phyloP scores from a whole-genome alignment of 2,888 invertebrate species.

The Sinelater perroti region DNA sequence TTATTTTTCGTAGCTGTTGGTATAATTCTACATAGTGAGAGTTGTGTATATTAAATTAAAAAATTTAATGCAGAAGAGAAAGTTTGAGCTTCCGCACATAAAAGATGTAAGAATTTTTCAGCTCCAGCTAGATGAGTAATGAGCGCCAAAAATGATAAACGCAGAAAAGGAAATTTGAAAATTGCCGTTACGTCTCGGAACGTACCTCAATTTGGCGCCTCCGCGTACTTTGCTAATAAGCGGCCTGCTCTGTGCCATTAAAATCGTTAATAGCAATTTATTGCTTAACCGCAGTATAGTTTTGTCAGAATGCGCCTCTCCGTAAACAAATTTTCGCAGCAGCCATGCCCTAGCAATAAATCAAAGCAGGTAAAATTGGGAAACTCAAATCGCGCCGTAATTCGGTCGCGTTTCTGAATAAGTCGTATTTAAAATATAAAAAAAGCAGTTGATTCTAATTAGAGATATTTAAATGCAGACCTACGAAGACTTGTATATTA shows the following conservation, averaged over 20 bases:
- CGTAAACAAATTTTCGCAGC: background rate
- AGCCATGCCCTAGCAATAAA: background rate
- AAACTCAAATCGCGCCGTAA: background rate
- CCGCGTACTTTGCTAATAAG: slow-evolving; percentile 7
- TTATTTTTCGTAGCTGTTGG: no score
- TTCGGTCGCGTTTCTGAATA: background rate
- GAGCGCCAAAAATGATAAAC: background rate
- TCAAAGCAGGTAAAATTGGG: background rate
- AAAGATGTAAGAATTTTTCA: no score
- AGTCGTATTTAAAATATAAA: no score
- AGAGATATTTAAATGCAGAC: no score
- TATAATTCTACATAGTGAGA: no score
- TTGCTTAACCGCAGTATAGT: slow-evolving; percentile 9
- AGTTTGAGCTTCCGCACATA: no score
- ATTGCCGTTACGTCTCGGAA: slow-evolving; percentile 15
- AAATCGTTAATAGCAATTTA: slow-evolving; percentile 19
- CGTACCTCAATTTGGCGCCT: slow-evolving; percentile 8
- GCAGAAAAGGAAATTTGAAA: slow-evolving; percentile 14
- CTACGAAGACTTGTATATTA: background rate
- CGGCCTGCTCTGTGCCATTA: slow-evolving; percentile 7
- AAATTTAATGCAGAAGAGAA: no score
- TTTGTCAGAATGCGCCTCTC: slow-evolving; percentile 7
- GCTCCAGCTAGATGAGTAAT: no score
- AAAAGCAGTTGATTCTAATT: no score
- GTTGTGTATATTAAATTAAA: no score